Evolutionary conservation across 2,888 invertebrate species (phyloP).

Genomic region (Ophion slaviceki): DNA sequence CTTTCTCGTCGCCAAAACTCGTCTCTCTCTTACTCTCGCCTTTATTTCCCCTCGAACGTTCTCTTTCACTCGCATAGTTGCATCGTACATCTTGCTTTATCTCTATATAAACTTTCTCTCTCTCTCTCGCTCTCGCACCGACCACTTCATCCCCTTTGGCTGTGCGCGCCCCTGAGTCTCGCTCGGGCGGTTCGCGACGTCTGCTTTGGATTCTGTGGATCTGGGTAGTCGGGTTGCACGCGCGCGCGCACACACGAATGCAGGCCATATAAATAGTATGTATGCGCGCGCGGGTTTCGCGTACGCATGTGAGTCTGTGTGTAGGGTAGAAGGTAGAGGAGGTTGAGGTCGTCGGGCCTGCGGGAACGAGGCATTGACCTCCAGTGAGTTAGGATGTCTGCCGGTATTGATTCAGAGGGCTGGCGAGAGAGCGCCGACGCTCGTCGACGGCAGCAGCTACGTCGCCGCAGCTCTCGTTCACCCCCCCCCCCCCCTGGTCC

Average conservation of each 20-base stretch:
- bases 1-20: constrained; percentile 53
- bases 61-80: constrained; percentile 82
- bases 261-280: constrained; percentile 70
- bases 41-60: constrained; percentile 62
- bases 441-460: constrained; percentile 72
- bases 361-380: constrained; percentile 87
- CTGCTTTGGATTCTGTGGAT: constrained; percentile 71
- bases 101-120: constrained; percentile 84
- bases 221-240: constrained; percentile 68
- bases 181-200: constrained; percentile 46
- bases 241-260: constrained; percentile 34
- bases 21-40: constrained; percentile 38
- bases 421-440: constrained; percentile 72
- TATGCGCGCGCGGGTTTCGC: constrained; percentile 12
- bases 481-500: constrained; percentile 4
- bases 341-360: constrained; percentile 85
- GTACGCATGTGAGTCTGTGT: constrained; percentile 44
- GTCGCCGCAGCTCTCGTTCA: constrained; percentile 37
- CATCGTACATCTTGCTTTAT: constrained; percentile 83
- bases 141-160: constrained; percentile 71
- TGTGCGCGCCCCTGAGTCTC: constrained; percentile 67
- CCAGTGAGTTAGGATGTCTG: constrained; percentile 85
- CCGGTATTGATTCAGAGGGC: constrained; percentile 84
- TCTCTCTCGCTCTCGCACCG: constrained; percentile 76
- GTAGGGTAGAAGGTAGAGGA: constrained; percentile 73